Percentiles rank a stretch among this genome's conserved stretches.
phyloP scores from a whole-genome alignment of 2,888 invertebrate species.

The Scrobipalpa costella region DNA sequence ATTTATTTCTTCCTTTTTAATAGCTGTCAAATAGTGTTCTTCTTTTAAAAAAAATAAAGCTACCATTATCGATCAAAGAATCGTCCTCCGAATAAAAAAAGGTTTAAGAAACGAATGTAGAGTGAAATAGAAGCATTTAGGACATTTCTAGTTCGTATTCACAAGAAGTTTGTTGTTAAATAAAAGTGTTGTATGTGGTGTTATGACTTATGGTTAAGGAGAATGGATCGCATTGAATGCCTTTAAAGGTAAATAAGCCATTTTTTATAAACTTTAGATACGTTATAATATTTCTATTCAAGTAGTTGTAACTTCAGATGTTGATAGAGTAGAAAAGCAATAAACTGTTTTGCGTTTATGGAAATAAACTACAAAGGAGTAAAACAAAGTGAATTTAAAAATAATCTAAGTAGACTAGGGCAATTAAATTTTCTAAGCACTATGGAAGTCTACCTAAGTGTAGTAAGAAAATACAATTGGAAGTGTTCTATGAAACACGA shows the following conservation, averaged over 20 bases:
- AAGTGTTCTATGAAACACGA: too few species aligned
- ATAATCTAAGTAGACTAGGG: too few species aligned
- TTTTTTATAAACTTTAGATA: neutral
- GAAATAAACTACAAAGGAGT: too few species aligned
- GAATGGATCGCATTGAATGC: conserved; percentile 8
- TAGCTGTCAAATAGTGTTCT: neutral
- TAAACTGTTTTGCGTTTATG: too few species aligned
- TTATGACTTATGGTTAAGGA: conserved; percentile 11
- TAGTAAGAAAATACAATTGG: too few species aligned
- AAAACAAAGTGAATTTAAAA: too few species aligned
- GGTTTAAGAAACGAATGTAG: neutral
- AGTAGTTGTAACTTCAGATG: too few species aligned
- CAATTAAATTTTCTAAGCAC: too few species aligned
- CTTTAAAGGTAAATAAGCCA: conserved; percentile 11
- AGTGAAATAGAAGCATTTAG: neutral
- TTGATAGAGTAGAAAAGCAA: too few species aligned
- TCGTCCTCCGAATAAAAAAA: neutral
- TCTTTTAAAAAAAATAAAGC: neutral
- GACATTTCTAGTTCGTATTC: neutral
- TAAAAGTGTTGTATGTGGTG: conserved; percentile 4
- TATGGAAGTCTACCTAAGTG: too few species aligned
- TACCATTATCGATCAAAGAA: neutral
- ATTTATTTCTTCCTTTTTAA: conserved; percentile 4
- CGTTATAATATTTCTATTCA: too few species aligned
- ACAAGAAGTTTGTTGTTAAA: conserved; percentile 6